Percentiles rank a stretch among this genome's conserved stretches.
Evolutionary conservation across 35 echinoderm and acorn worm genomes (phyloP).

Genomic region (Ptychodera flava): DNA sequence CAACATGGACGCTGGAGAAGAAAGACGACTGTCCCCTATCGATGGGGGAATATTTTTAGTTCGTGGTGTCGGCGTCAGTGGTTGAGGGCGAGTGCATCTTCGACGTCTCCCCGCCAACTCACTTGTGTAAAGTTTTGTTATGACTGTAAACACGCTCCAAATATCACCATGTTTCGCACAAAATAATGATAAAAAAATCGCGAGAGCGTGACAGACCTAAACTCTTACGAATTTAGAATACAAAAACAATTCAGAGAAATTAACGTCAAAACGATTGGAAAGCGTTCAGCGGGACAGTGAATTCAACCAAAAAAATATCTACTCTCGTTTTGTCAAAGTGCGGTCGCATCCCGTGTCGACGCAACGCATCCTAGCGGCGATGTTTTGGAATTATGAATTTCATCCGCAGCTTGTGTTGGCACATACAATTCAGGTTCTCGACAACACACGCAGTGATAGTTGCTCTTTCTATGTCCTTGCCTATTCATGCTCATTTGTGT

Average conservation of each 20-base stretch:
- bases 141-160: background rate
- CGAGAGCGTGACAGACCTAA: background rate
- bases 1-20: background rate
- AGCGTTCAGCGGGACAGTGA: too few relatives aligned
- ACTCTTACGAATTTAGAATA: too few relatives aligned
- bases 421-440: background rate
- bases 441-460: background rate
- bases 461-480: background rate
- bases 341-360: too few relatives aligned
- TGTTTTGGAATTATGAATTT: background rate
- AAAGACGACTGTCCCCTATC: background rate
- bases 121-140: too few relatives aligned
- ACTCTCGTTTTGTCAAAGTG: too few relatives aligned
- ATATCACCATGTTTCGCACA: background rate
- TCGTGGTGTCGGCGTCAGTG: background rate
- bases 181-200: background rate
- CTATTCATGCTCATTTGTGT: background rate
- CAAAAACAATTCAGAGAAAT: too few relatives aligned
- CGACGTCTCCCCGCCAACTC: too few relatives aligned
- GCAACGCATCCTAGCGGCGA: background rate
- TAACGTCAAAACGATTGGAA: too few relatives aligned
- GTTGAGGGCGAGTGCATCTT: background rate
- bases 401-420: background rate
- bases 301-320: too few relatives aligned
- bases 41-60: background rate